Percentiles rank a stretch among this genome's conserved stretches.
Conservation (phyloP, 2,797 vertebrate genomes). For the Falco naumanni region DNA sequence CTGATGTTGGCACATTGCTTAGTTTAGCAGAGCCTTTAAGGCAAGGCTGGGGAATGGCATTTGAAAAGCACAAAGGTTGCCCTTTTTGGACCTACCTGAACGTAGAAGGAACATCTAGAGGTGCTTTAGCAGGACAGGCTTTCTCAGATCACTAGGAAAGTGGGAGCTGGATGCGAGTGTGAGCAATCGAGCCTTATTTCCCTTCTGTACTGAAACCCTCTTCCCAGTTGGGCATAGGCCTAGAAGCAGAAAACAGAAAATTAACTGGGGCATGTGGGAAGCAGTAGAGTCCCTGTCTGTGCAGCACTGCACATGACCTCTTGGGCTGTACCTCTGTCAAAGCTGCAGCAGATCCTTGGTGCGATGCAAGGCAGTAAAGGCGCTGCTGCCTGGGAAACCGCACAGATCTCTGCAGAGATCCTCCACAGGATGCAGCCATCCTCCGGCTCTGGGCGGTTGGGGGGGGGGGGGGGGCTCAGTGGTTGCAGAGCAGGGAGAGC, state of each 20-base stretch:
- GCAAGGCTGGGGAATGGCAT: neutral
- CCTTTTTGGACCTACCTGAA: neutral
- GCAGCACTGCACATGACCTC: rapidly evolving
- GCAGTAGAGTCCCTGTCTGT: neutral
- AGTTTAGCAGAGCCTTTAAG: neutral
- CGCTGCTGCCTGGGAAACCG: neutral
- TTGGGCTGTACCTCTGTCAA: neutral
- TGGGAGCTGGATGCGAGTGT: neutral
- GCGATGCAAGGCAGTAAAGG: neutral
- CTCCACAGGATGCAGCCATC: rapidly evolving
- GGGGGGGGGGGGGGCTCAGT: neutral
- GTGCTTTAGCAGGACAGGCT: neutral
- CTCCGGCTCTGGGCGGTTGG: neutral
- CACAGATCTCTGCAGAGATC: neutral
- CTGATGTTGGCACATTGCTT: neutral
- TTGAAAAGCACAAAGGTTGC: neutral
- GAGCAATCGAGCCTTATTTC: neutral
- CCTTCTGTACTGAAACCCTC: neutral
- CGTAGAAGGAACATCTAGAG: neutral
- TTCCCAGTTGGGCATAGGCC: neutral
- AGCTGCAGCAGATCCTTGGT: neutral
- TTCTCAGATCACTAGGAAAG: neutral
- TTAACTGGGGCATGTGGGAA: neutral
- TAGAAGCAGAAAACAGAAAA: neutral
- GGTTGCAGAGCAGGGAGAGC: neutral